Evolutionary conservation across 2,797 vertebrate genomes (phyloP).

Genomic region (Odontamblyopus rebecca): DNA sequence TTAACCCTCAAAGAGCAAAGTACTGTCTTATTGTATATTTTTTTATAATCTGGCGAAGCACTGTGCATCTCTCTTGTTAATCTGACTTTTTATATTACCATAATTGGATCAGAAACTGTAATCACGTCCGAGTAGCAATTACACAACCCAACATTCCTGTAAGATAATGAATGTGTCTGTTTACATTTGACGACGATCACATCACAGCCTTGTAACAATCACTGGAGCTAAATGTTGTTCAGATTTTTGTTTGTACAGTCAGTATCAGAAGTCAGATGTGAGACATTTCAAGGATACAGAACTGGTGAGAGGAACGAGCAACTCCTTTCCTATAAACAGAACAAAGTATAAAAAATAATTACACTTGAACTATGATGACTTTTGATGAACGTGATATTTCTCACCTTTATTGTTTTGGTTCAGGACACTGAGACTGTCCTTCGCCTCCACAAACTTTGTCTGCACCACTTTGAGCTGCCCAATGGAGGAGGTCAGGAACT

Average conservation of each 20-base stretch:
- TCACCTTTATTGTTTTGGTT: conserved; percentile 87
- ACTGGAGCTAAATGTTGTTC: not conserved
- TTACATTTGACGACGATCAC: no score
- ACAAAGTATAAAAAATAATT: not conserved
- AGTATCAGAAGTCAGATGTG: not conserved
- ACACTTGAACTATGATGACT: not conserved
- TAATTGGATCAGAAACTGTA: no score
- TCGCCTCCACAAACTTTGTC: conserved; percentile 93
- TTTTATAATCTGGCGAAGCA: no score
- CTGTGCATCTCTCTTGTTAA: no score
- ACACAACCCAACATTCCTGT: no score
- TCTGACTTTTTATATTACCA: no score
- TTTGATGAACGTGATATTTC: conserved; percentile 12
- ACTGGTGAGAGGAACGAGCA: conserved; percentile 92
- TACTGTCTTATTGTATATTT: no score
- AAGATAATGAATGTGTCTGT: no score
- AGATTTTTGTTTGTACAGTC: not conserved
- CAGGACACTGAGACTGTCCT: conserved; percentile 88
- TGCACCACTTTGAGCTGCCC: conserved; percentile 92
- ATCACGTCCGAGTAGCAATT: no score
- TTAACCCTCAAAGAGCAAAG: no score
- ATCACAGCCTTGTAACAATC: no score
- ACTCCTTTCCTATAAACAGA: conserved; percentile 84
- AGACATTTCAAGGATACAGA: conserved; percentile 87
- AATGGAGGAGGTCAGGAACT: conserved; percentile 92